phyloP scores from a whole-genome alignment of 2,797 vertebrate species.

The Pangasius larnaudii region DNA sequence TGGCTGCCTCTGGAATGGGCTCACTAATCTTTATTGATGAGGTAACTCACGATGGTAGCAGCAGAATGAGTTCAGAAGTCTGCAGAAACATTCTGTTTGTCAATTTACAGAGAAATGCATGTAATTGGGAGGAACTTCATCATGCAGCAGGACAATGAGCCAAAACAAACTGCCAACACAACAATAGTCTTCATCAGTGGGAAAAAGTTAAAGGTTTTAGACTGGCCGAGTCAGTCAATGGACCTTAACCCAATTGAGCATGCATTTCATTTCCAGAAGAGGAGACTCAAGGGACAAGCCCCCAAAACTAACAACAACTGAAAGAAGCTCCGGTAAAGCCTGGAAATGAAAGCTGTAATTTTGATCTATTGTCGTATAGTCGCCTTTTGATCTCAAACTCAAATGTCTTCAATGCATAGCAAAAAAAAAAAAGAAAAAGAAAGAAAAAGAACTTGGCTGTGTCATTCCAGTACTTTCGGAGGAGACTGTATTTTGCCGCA shows the following conservation, averaged over 20 bases:
- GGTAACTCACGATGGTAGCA: no score
- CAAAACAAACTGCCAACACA: neutral
- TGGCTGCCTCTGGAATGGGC: no score
- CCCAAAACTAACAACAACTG: neutral
- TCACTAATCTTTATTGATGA: no score
- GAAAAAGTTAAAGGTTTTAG: neutral
- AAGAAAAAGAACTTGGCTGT: neutral
- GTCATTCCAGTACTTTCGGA: neutral
- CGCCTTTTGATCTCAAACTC: neutral
- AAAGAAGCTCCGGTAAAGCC: neutral
- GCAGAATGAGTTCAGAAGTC: no score
- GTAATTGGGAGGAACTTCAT: no score
- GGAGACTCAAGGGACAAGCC: neutral
- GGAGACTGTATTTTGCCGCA: neutral
- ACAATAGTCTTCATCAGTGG: neutral
- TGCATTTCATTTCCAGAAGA: neutral
- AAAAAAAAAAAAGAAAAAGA: neutral
- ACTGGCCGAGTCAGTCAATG: neutral
- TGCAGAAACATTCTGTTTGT: no score
- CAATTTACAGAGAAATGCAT: no score
- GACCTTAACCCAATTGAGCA: neutral
- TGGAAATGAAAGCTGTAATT: neutral
- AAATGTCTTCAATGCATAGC: neutral
- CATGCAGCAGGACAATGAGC: neutral
- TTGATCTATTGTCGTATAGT: neutral